Conservation (phyloP, 1,140 invertebrate genomes). For the Bombus cullumanus region DNA sequence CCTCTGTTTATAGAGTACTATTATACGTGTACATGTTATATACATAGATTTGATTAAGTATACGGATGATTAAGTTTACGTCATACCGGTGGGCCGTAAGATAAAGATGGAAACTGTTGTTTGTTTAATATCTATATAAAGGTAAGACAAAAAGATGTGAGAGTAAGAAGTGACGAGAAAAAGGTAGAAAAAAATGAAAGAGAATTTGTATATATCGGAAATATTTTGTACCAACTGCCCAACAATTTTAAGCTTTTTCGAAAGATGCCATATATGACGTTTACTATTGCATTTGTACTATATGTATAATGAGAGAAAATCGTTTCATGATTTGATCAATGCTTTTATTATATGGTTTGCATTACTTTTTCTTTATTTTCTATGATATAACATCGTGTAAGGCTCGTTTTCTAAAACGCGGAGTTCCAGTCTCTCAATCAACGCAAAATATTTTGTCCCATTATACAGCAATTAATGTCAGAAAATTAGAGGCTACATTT, state of each 20-base stretch:
- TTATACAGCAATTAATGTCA: background rate
- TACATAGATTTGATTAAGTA: slow-evolving; percentile 25
- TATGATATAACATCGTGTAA: background rate
- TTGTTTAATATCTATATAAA: slow-evolving; percentile 7
- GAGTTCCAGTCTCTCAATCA: background rate
- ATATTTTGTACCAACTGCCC: slow-evolving; percentile 62
- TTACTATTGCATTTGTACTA: slow-evolving; percentile 22
- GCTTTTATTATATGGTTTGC: background rate
- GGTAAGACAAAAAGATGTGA: background rate
- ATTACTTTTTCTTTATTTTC: background rate
- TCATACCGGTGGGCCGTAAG: background rate
- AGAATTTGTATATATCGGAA: slow-evolving; percentile 62
- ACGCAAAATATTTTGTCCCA: background rate
- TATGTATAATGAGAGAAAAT: slow-evolving; percentile 18
- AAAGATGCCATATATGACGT: slow-evolving; percentile 45
- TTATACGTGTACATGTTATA: slow-evolving; percentile 52
- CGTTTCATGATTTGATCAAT: background rate
- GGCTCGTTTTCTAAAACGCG: background rate
- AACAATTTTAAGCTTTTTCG: slow-evolving; percentile 36
- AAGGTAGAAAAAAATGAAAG: background rate
- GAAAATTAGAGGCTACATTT: background rate
- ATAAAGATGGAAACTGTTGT: slow-evolving; percentile 6
- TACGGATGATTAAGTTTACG: slow-evolving; percentile 32
- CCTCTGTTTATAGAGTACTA: slow-evolving; percentile 51
- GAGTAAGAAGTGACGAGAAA: background rate